These are phyloP conservation scores for Poeciliopsis retropinna DNA, from an alignment of 2,113 vertebrate species.

Conservation along the genomic window DNA sequence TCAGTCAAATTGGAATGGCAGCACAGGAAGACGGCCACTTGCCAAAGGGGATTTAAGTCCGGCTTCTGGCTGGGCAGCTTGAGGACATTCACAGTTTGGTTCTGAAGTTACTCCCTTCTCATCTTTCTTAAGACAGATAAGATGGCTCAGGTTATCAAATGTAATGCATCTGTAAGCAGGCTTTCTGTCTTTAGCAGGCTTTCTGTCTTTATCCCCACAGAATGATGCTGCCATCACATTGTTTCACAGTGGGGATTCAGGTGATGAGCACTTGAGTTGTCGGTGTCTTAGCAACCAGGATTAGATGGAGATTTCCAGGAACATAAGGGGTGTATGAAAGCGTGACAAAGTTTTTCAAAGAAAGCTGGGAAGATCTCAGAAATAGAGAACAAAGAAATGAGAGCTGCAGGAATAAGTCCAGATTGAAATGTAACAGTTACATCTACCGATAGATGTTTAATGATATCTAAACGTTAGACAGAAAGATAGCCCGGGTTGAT, in stretches of 20 bases:
- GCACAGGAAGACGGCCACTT: background rate
- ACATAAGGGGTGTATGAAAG: background rate
- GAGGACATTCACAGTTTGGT: background rate
- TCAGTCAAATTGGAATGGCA: background rate
- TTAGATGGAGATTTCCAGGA: background rate
- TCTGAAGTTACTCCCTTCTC: background rate
- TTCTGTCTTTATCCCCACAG: background rate
- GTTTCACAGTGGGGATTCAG: background rate
- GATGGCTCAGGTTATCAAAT: background rate
- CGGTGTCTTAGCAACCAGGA: background rate
- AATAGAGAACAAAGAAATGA: background rate
- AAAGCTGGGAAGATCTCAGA: background rate
- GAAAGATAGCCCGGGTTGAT: background rate
- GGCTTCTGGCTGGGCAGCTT: background rate
- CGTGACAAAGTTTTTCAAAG: background rate
- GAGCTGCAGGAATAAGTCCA: background rate
- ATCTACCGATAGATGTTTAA: background rate
- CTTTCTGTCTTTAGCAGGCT: no score
- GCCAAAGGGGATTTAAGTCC: background rate
- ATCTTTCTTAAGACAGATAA: no score
- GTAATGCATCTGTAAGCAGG: background rate
- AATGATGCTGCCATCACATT: background rate
- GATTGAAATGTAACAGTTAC: background rate
- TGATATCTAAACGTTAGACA: background rate
- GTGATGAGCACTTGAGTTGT: background rate